Evolutionary conservation across 2,888 invertebrate species (phyloP).

Genomic region (Mythimna vitellina): DNA sequence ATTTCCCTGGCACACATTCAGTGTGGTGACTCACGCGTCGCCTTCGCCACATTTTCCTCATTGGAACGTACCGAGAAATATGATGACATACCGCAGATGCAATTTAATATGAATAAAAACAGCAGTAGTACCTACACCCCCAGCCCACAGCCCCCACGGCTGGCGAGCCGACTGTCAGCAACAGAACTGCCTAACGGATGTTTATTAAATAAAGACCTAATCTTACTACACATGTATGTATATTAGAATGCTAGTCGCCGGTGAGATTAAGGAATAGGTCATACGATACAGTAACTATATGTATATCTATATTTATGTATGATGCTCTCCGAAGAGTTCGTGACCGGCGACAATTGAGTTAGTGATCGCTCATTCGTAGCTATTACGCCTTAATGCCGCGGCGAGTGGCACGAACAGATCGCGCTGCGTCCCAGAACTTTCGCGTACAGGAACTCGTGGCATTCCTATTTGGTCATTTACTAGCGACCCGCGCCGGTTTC

Average conservation of each 20-base stretch:
- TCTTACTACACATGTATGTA: neutral
- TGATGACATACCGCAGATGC: neutral
- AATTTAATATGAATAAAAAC: neutral
- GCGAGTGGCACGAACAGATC: slow-evolving; percentile 21
- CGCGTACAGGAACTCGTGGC: slow-evolving; percentile 14
- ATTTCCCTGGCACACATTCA: slow-evolving; percentile 11
- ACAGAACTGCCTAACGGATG: neutral
- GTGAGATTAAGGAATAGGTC: slow-evolving; percentile 4
- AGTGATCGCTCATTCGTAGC: slow-evolving; percentile 25
- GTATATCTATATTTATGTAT: neutral
- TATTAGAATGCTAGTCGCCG: neutral
- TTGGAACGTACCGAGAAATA: slow-evolving; percentile 18
- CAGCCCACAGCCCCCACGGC: neutral
- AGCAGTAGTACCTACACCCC: neutral
- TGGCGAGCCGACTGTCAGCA: neutral
- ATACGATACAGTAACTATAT: neutral
- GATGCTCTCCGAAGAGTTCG: slow-evolving; percentile 4
- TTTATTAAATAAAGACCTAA: neutral
- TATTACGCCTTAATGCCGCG: slow-evolving; percentile 7
- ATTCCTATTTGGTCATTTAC: neutral
- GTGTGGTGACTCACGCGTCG: slow-evolving; percentile 22
- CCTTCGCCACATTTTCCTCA: slow-evolving; percentile 28
- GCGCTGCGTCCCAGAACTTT: slow-evolving; percentile 12
- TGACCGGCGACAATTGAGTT: slow-evolving; percentile 16
- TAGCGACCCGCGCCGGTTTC: no score